A percentile compares a stretch with the other conserved stretches of the same genome.
Evolutionary conservation across 1,140 invertebrate species (phyloP).

Genomic region (Macrosteles quadrilineatus): DNA sequence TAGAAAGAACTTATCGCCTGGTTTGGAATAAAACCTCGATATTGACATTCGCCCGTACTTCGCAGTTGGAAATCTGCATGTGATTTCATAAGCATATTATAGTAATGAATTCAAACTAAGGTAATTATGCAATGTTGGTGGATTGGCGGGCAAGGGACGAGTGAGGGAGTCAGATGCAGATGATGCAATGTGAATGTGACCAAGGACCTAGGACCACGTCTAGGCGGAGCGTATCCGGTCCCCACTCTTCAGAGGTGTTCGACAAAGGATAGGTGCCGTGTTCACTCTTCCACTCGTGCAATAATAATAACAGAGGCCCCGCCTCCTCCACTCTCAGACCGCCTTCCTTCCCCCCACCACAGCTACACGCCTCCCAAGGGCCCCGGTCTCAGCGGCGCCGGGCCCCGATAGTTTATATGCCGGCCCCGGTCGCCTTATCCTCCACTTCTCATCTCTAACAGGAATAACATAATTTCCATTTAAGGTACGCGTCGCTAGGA

Average conservation of each 20-base stretch:
- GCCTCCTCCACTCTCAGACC: not conserved
- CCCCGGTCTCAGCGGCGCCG: not conserved
- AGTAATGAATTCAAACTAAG: too few species aligned
- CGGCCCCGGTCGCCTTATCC: not conserved
- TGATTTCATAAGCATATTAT: too few species aligned
- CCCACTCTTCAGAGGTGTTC: not conserved
- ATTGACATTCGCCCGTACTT: too few species aligned
- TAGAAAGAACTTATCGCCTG: too few species aligned
- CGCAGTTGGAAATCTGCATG: too few species aligned
- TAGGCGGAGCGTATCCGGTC: not conserved
- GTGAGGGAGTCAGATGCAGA: too few species aligned
- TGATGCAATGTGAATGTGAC: too few species aligned
- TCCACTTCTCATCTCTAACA: slow-evolving; percentile 8
- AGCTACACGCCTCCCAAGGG: not conserved
- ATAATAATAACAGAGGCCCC: not conserved
- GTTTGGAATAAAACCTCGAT: too few species aligned
- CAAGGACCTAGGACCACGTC: too few species aligned
- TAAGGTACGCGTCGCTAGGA: slow-evolving; percentile 2
- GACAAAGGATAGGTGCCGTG: not conserved
- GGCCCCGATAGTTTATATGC: not conserved
- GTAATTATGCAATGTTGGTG: too few species aligned
- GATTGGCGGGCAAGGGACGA: too few species aligned
- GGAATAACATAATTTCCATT: slow-evolving; percentile 17
- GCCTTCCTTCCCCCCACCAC: not conserved
- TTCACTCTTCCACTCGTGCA: slow-evolving; percentile 6